Evolutionary conservation across 2,113 vertebrate genomes (phyloP), one percentile per base, ranked within the genome.

Genomic region (Grantiella picta): DNA sequence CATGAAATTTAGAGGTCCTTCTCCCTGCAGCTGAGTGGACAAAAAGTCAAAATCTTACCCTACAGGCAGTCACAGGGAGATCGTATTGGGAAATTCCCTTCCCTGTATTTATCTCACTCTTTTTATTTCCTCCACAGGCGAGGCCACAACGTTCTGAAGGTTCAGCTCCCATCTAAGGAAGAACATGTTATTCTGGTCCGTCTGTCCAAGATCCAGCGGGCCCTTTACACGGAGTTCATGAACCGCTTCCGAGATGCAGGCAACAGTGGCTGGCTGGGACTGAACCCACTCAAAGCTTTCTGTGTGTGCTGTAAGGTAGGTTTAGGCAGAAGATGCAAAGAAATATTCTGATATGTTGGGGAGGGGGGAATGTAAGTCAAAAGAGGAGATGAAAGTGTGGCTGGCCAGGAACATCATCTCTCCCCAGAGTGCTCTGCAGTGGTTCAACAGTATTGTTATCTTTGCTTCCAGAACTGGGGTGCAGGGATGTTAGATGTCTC

Each of bases 241-340:
- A 99, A 98, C 95, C 98, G 99, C 27, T 99, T 99, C 96, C 97
- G 99, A 80, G 99, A 99, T 60, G 99, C 99, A 23, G 99, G 99
- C 70, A 99, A 99, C 97, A 99, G 98, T 5, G 99, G 99, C 89
- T 99, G 99, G 99, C 98, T 99, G 54, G 99, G 99, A 9, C 98
- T 99, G 60, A 99, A 99, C 96, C 99, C 99, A 1, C 99, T 99
- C 68, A 99, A 99, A 97, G 99, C 99, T 61, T 99, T 99, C 96
- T 99, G 99, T 53, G 99, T 99, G 45, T 99, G 99, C 94, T 99
- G 99, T 95, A 99, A 99, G 99, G 99, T 99, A 87, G 16, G 97
- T 95, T 76, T 88, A 68, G 69, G 25, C 63, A 93, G 85, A 47
- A 29, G 10, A 44, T 38, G 25, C 10, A 90, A 49, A 64, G 35